phyloP scores from a whole-genome alignment of 2,797 vertebrate genomes.

The Furcifer pardalis region DNA sequence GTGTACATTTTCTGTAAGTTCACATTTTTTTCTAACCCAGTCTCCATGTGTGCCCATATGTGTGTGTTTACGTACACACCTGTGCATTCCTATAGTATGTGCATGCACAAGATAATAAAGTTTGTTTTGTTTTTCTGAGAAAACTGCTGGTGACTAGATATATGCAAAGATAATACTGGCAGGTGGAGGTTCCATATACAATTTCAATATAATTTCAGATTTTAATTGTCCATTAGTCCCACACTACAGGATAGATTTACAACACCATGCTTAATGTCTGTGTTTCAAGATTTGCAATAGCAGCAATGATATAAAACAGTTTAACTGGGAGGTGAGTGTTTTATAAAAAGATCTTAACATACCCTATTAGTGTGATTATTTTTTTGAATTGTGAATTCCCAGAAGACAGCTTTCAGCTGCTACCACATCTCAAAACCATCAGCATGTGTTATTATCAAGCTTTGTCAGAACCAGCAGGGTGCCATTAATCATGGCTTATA shows the following conservation, averaged over 20 bases:
- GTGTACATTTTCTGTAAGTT: too few relatives aligned
- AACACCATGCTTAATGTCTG: too few relatives aligned
- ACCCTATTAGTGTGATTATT: conserved; percentile 53
- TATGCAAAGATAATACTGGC: neutral
- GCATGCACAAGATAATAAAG: neutral
- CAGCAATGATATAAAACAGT: neutral
- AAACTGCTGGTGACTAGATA: neutral
- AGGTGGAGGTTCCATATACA: neutral
- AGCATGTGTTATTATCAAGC: conserved; percentile 25
- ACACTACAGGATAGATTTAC: too few relatives aligned
- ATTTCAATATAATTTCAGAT: neutral
- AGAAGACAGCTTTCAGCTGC: conserved; percentile 28
- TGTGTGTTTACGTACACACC: too few relatives aligned
- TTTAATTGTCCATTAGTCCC: neutral
- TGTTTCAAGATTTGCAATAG: neutral
- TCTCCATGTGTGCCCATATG: too few relatives aligned
- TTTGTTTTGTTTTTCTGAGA: neutral
- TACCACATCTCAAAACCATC: conserved; percentile 21
- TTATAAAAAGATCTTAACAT: neutral
- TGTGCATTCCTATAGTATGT: neutral
- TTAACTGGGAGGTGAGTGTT: neutral
- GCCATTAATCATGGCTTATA: conserved; percentile 37
- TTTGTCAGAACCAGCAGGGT: conserved; percentile 35
- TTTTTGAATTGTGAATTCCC: conserved; percentile 33
- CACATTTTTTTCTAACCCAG: too few relatives aligned